Evolutionary conservation across 2,888 invertebrate species (phyloP).

Genomic region (Parnassius mnemosyne): DNA sequence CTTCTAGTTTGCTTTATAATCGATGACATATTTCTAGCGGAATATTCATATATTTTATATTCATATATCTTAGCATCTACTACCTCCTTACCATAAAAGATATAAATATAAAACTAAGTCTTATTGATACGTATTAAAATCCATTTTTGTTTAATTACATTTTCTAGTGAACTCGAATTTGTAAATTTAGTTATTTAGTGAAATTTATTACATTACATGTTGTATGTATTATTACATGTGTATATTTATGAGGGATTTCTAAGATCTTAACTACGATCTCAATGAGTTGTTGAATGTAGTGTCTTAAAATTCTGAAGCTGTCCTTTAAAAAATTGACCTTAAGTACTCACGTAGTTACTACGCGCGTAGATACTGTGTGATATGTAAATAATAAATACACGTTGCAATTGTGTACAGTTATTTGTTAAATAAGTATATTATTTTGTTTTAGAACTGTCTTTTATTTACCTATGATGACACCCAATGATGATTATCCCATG

Average conservation of each 20-base stretch:
- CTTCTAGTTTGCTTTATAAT: no score
- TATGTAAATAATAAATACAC: slow-evolving; percentile 35
- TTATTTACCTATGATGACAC: slow-evolving; percentile 39
- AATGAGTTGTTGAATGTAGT: slow-evolving; percentile 21
- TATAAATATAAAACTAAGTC: no score
- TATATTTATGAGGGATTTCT: slow-evolving; percentile 8
- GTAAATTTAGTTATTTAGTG: no score
- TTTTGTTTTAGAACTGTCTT: slow-evolving; percentile 54
- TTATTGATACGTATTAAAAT: no score
- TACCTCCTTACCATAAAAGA: no score
- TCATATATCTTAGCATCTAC: no score
- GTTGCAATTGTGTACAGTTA: slow-evolving; percentile 48
- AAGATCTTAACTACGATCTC: slow-evolving; percentile 23
- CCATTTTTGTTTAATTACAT: no score
- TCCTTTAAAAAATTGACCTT: neutral
- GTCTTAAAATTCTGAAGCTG: neutral
- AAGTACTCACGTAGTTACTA: neutral
- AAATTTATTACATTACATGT: no score
- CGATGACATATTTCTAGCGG: no score
- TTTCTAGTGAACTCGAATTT: no score
- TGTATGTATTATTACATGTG: neutral
- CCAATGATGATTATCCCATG: no score
- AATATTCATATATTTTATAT: no score
- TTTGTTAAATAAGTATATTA: slow-evolving; percentile 69
- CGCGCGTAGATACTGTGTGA: neutral